These are phyloP conservation scores for Micronycteris hirsuta DNA, from an alignment of 2,113 vertebrate species.

Conservation along the genomic window DNA sequence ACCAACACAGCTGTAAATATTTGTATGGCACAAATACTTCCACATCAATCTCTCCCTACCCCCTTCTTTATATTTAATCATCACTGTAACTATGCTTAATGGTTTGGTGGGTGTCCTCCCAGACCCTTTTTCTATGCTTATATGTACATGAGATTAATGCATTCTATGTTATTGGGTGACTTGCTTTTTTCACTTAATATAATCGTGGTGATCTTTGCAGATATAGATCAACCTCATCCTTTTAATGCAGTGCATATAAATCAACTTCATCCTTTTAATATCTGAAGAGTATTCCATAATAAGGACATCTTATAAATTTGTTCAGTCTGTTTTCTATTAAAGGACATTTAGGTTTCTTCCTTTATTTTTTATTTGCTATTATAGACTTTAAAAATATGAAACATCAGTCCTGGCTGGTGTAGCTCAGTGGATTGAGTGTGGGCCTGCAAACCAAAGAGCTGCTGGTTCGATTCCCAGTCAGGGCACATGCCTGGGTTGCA, in stretches of 20 bases:
- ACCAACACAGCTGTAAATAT: neutral
- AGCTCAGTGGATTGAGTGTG: no score
- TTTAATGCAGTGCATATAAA: neutral
- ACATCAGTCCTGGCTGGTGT: no score
- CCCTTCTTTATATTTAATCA: neutral
- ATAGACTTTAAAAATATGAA: neutral
- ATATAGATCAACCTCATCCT: neutral
- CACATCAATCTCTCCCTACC: neutral
- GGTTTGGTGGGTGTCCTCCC: neutral
- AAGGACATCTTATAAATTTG: neutral
- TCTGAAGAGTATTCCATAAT: neutral
- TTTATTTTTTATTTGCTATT: neutral
- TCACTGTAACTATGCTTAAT: neutral
- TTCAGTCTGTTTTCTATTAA: neutral
- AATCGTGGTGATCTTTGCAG: neutral
- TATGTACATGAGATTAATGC: neutral
- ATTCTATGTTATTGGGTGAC: neutral
- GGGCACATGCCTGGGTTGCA: no score
- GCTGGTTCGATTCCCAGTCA: no score
- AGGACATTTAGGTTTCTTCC: neutral
- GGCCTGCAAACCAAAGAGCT: no score
- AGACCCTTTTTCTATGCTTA: neutral
- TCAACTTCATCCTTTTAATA: neutral
- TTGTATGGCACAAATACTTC: neutral
- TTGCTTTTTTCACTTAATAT: neutral